Evolutionary conservation across 2,888 invertebrate species (phyloP), one percentile per base, ranked within the genome.

Genomic region (Drosophila engyochracea): DNA sequence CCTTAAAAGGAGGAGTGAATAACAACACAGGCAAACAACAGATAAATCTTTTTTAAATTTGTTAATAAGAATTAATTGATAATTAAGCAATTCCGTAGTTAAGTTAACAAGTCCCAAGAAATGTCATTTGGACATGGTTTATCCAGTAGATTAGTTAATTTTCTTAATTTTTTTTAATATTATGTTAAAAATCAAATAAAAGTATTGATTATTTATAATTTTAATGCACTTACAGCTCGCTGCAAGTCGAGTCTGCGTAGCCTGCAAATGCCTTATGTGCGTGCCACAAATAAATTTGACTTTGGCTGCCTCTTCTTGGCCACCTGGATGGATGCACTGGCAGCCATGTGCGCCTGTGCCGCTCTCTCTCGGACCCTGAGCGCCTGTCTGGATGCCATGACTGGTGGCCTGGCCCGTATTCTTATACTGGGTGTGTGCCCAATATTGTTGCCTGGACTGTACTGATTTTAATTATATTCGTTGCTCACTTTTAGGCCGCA

Each of bases 341-440:
- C 94, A 47, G 92, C 94, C 79, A 90, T 95, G 86, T 93, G 94
- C 70, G 94, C 95, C 49, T 94, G 94, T 74, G 94, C 94, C 0
- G 94, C 94, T 2, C 93, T 95, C 72, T 94, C 95, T 52, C 93
- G 95, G 55, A 94, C 95, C 0, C 92, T 95, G n/a, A 95, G 95
- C 77, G 94, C 94, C 55, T 95, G 95, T 39, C 92, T 95, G 74
- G 95, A 95, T 90, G 95, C 95, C 76, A 94, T 95, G 92, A 95
- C 94, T 63, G 94, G 94, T 53, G 94, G 94, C 22, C 90, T 94
- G 83, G 94, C 95, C 51, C 93, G 94, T 73, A 94, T 94, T 70
- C 94, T 94, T 83, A 93, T 95, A 73, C 92, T 95, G 78, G 95
- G 94, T 91, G 66, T 65, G 85, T 33, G 53, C 44, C 63, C 22